Conservation (phyloP, 2,888 invertebrate genomes). For the Pheosia tremula region DNA sequence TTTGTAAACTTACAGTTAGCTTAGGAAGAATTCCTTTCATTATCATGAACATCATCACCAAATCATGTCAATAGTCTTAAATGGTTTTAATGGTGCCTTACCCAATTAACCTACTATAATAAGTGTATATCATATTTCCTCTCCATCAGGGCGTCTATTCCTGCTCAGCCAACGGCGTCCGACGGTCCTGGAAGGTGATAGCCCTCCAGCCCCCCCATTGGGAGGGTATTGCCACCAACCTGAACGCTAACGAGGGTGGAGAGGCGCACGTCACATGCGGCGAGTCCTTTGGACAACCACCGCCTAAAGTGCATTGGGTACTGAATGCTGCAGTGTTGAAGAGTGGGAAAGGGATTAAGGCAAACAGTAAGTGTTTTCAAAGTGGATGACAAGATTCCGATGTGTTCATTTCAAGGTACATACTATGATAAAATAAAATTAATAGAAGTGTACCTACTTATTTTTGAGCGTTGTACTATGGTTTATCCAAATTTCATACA, state of each 20-base stretch:
- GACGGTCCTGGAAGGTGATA: slow-evolving; percentile 73
- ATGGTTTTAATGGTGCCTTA: too few species aligned
- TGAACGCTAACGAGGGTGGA: slow-evolving; percentile 81
- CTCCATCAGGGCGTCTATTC: slow-evolving; percentile 88
- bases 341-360: slow-evolving; percentile 59
- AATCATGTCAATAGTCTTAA: too few species aligned
- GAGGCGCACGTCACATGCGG: slow-evolving; percentile 80
- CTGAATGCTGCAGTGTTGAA: slow-evolving; percentile 91
- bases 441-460: too few species aligned
- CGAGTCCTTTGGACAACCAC: slow-evolving; percentile 88
- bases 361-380: slow-evolving; percentile 54
- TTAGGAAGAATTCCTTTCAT: too few species aligned
- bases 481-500: too few species aligned
- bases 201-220: slow-evolving; percentile 74
- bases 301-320: slow-evolving; percentile 92
- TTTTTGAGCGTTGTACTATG: too few species aligned
- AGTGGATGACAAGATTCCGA: too few species aligned
- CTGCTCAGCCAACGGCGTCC: slow-evolving; percentile 88
- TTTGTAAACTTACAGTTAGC: too few species aligned
- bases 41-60: too few species aligned
- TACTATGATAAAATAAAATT: too few species aligned
- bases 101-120: too few species aligned
- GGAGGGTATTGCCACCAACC: slow-evolving; percentile 80
- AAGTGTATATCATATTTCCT: slow-evolving; percentile 1
- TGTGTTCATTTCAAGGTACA: too few species aligned